Base-by-base conservation (phyloP, 2,113 vertebrate genomes). In the Antechinus flavipes region DNA sequence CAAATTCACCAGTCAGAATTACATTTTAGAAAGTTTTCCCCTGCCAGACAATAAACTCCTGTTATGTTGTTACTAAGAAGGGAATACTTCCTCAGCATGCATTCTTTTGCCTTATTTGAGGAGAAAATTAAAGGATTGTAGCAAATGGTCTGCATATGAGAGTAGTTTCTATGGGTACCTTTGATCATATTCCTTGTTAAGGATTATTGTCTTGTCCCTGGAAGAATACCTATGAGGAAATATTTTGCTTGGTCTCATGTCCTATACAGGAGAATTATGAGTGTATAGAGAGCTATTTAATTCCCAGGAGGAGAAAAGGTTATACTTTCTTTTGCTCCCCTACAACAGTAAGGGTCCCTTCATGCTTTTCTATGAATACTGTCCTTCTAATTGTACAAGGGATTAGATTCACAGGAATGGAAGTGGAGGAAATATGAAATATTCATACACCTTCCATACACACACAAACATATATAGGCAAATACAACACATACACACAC, bases 111-210 rank as follows among this genome's bases (percentile, higher is more conserved):
- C n/a, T 84, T 84, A 84, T 84, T 84, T 42, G 19, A 23, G 19
- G n/a, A 84, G n/a, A 84, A 84, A 84, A 84, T 84, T 84, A 84
- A 84, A 84, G 68, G 2, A 84, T 23, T 42, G n/a, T n/a, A 84
- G 16, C 68, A 84, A 84, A 22, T 19, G 42, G n/a, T 42, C 68
- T 84, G 42, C 68, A 84, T 84, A 23, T 42, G n/a, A 42, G n/a
- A 84, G n/a, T 84, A n/a, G 68, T 84, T 84, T 84, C 68, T 84
- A 84, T 84, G 68, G n/a, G 68, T 84, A 84, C 68, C 68, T 84
- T 16, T 84, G 68, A 42, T 84, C 68, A 42, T 42, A 84, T 84
- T 84, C n/a, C 35, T 84, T 42, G n/a, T 42, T 84, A 84, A n/a
- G n/a, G 68, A 84, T 84, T 84, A 84, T 84, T 19, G 42, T 84